Evolutionary conservation across 2,888 invertebrate genomes (phyloP).

Genomic region (Acholoe squamosa): DNA sequence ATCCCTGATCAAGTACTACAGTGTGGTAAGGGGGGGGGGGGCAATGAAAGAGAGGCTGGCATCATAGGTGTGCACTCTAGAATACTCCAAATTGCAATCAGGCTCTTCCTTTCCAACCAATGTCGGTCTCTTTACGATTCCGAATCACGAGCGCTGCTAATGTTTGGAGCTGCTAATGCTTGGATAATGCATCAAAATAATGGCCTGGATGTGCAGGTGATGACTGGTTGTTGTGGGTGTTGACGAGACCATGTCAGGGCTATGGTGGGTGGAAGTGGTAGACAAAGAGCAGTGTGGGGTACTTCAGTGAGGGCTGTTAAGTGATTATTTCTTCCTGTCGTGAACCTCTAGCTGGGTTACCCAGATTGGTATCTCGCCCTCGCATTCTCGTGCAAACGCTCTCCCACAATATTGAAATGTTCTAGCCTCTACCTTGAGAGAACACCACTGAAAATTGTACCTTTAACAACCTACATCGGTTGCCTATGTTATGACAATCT

Average conservation of each 20-base stretch:
- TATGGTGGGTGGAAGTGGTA: not conserved
- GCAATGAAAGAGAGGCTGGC: not conserved
- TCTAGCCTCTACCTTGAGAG: too few species aligned
- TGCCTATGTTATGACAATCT: too few species aligned
- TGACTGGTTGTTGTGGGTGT: not conserved
- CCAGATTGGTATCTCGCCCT: too few species aligned
- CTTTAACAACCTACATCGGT: too few species aligned
- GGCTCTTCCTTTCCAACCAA: not conserved
- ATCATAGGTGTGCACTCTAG: not conserved
- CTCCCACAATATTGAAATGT: not conserved
- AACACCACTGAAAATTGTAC: too few species aligned
- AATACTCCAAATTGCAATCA: slow-evolving; percentile 45
- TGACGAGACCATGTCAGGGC: not conserved
- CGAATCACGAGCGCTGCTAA: slow-evolving; percentile 26
- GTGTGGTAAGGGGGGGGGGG: not conserved
- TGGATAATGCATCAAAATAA: slow-evolving; percentile 52
- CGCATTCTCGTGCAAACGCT: not conserved
- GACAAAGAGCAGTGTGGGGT: not conserved
- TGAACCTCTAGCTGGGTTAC: not conserved
- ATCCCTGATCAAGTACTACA: too few species aligned
- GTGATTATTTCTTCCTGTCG: slow-evolving; percentile 24
- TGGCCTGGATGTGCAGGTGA: not conserved
- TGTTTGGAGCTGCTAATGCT: slow-evolving; percentile 13
- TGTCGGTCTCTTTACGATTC: slow-evolving; percentile 32
- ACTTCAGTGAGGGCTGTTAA: not conserved